A percentile compares a stretch with the other conserved stretches of the same genome.
Evolutionary conservation across 2,797 vertebrate genomes (phyloP).

Genomic region (Hyperoplus lanceolatus): DNA sequence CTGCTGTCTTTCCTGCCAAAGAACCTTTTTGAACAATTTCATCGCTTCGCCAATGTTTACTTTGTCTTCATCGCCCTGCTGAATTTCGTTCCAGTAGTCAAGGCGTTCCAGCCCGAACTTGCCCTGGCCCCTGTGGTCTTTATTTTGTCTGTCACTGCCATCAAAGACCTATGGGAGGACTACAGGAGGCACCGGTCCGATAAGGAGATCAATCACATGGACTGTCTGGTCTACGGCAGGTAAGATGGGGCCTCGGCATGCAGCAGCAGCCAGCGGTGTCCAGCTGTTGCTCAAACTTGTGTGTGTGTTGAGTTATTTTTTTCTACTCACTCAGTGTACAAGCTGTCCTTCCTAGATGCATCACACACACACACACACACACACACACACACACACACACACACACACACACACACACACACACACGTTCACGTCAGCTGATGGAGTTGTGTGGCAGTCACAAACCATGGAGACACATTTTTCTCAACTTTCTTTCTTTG

Average conservation of each 20-base stretch:
- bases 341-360: constrained; percentile 12
- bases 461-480: background rate
- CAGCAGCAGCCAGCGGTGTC: constrained; percentile 1
- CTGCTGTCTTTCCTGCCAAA: constrained; percentile 95
- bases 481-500: background rate
- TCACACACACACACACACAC: background rate
- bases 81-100: constrained; percentile 94
- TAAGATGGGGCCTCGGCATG: constrained; percentile 68
- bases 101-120: constrained; percentile 95
- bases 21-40: constrained; percentile 98
- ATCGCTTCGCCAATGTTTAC: constrained; percentile 96
- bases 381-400: no score
- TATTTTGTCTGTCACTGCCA: constrained; percentile 94
- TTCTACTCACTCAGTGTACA: background rate
- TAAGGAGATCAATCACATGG: constrained; percentile 96
- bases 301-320: constrained; percentile 4
- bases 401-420: no score
- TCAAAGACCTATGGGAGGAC: constrained; percentile 98
- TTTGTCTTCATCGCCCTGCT: constrained; percentile 97
- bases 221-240: constrained; percentile 96
- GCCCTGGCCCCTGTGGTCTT: constrained; percentile 96
- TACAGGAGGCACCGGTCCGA: constrained; percentile 95
- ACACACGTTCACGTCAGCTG: constrained; percentile 22
- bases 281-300: constrained; percentile 6
- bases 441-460: background rate